Base-by-base conservation (phyloP, 2,888 invertebrate genomes). In the Phalangium opilio region DNA sequence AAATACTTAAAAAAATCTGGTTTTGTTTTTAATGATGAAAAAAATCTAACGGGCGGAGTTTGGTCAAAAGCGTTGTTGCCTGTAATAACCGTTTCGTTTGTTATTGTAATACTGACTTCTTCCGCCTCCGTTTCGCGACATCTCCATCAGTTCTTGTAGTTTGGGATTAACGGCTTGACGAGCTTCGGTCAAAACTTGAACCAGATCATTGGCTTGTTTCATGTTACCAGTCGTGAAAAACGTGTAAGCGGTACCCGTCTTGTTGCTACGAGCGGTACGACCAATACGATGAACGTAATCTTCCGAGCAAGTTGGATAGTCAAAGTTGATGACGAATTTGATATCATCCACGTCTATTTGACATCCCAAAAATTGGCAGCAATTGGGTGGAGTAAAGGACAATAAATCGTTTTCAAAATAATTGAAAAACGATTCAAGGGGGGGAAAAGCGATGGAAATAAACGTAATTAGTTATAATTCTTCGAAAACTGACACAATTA, bases 231-330 rank as follows among this genome's bases (percentile, higher is more conserved):
- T 78, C 0, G 95, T 93, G 69, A 96, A 95, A 70, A 91, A 93
- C 3, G 95, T 93, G 67, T 93, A 95, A 0, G 95, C 91, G 5
- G 93, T 95, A 43, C 91, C 89, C 33, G 83, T 79, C 63, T 87
- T 86, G 62, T 87, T 84, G 60, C 87, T 85, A 56, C 95, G 79
- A 8, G 91, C 90, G 17, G 91, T 91, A 57, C 91, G 79, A 2
- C 84, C 91, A 68, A 96, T 96, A 58, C 95, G 78, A 67, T 96
- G 95, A 53, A 96, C 90, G 65, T 96, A 96, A 69, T 96, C 95
- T 69, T 96, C 96, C 12, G 90, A 89, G 47, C 89, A 89, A 64
- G 87, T 89, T 0, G 96, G 95, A 67, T 91, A 96, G 70, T 96
- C 96, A 66, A 80, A 95, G 69, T 96, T 96, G 59, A 96, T 87